Evolutionary conservation across 2,797 vertebrate species (phyloP).

Genomic region (Hapalemur alaotrensis): DNA sequence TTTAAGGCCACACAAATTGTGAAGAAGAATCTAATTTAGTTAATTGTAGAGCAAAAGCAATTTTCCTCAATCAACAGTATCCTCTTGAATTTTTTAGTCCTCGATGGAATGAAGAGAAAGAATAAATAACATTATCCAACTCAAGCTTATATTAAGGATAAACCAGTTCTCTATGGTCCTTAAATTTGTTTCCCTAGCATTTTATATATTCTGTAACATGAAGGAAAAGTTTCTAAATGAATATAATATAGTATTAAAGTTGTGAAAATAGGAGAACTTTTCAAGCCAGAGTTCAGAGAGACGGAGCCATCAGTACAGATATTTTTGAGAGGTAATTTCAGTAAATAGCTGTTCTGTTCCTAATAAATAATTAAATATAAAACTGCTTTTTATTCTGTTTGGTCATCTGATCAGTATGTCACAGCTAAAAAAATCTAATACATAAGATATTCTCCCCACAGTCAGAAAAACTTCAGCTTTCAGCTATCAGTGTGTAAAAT

Average conservation of each 20-base stretch:
- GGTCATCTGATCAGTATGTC: conserved; percentile 55
- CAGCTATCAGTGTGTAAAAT: neutral
- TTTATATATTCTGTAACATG: neutral
- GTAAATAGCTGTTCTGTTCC: conserved; percentile 50
- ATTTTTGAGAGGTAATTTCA: conserved; percentile 43
- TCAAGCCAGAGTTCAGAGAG: neutral
- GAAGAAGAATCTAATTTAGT: conserved; percentile 32
- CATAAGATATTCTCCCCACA: neutral
- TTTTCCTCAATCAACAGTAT: conserved; percentile 5
- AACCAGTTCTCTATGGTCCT: neutral
- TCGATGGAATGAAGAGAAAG: neutral
- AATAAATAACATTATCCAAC: neutral
- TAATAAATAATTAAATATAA: conserved; percentile 47
- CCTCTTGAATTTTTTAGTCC: conserved; percentile 38
- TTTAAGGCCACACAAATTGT: conserved; percentile 26
- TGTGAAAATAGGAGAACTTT: neutral
- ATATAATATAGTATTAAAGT: neutral
- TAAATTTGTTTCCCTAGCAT: neutral
- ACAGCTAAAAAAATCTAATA: neutral
- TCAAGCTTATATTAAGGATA: conserved; percentile 14
- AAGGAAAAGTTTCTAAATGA: conserved; percentile 21
- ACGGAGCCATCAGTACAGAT: neutral
- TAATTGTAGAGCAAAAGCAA: conserved; percentile 39
- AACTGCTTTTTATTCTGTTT: conserved; percentile 46
- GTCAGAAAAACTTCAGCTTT: conserved; percentile 36